phyloP scores from a whole-genome alignment of 2,888 invertebrate species.

The Hirtodrosophila duncani region DNA sequence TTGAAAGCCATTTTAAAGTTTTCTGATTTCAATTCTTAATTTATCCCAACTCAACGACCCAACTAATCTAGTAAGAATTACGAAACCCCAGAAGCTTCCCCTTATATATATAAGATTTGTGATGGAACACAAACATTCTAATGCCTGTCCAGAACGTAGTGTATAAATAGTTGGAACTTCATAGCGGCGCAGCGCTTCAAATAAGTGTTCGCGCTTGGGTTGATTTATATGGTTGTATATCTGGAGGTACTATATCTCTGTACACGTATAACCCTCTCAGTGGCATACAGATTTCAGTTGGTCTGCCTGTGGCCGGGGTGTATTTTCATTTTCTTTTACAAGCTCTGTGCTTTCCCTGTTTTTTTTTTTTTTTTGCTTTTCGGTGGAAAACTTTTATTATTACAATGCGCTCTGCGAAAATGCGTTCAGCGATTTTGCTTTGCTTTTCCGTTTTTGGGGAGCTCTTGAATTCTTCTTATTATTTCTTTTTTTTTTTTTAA shows the following conservation, averaged over 20 bases:
- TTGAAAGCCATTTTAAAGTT: no score
- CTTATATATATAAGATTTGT: no score
- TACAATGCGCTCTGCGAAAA: constrained; percentile 54
- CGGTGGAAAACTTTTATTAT: constrained; percentile 57
- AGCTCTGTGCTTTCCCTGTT: constrained; percentile 33
- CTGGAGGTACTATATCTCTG: constrained; percentile 4
- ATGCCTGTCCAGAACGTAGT: no score
- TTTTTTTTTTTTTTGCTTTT: constrained; percentile 2
- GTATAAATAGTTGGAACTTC: constrained; percentile 40
- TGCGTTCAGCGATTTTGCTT: constrained; percentile 60
- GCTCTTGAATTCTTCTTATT: constrained; percentile 14
- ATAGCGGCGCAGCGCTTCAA: constrained; percentile 33
- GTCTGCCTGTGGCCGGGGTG: constrained; percentile 34
- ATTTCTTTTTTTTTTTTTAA: constrained; percentile 28
- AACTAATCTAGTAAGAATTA: no score
- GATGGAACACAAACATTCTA: no score
- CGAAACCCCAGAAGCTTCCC: no score
- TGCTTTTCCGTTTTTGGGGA: constrained; percentile 32
- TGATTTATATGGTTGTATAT: constrained; percentile 52
- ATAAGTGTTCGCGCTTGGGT: constrained; percentile 50
- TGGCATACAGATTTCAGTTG: constrained; percentile 53
- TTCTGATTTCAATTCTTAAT: no score
- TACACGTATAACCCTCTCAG: constrained; percentile 5
- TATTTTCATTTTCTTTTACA: constrained; percentile 30
- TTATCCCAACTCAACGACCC: no score